These are phyloP conservation scores for Ceriagrion tenellum DNA, from an alignment of 2,888 invertebrate species.

Conservation along the genomic window DNA sequence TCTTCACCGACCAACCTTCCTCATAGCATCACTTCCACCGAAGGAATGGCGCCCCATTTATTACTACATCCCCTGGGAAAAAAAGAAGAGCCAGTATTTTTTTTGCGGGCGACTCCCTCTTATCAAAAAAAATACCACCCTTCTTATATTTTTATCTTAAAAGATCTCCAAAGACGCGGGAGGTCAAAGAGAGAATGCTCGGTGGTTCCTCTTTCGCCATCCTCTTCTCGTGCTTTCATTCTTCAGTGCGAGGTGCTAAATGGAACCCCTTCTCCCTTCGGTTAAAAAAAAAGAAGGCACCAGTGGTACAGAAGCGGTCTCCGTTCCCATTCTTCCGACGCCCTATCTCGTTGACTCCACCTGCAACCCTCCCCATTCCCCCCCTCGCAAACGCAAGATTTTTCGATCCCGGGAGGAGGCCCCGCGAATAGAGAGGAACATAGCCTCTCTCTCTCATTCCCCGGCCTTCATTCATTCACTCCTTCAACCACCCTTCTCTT, in stretches of 20 bases:
- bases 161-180: constrained; percentile 23
- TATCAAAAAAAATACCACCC: not conserved
- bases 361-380: not conserved
- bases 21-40: constrained; percentile 51
- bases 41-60: constrained; percentile 40
- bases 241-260: not conserved
- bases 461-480: not conserved
- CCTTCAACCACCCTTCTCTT: not conserved
- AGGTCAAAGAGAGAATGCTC: not conserved
- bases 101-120: not conserved
- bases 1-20: not conserved
- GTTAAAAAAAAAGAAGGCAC: not conserved
- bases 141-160: not conserved
- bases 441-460: not conserved
- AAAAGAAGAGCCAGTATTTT: not conserved
- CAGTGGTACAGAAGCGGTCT: not conserved
- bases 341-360: not conserved
- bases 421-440: not conserved
- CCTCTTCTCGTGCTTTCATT: not conserved
- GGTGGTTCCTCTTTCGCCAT: not conserved
- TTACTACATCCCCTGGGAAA: constrained; percentile 32
- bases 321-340: not conserved
- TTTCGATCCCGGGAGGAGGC: not conserved
- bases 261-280: not conserved
- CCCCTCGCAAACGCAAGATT: not conserved